phyloP scores from a whole-genome alignment of 2,888 invertebrate genomes.

The Chaetoderma sp. region DNA sequence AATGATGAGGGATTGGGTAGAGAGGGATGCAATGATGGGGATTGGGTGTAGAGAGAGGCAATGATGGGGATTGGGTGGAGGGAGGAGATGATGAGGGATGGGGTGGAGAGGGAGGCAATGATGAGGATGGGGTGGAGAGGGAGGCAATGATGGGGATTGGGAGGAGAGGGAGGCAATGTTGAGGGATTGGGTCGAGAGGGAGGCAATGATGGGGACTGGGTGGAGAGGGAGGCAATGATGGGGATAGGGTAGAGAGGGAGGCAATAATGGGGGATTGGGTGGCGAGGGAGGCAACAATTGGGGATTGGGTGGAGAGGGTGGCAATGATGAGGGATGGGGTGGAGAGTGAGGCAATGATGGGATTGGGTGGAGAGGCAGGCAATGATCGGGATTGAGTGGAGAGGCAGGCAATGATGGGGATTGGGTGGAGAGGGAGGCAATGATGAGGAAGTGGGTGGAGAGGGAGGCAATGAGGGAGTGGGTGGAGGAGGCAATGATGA shows the following conservation, averaged over 20 bases:
- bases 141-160: not conserved
- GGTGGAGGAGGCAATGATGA: not conserved
- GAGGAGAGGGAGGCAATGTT: not conserved
- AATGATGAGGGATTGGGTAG: not conserved
- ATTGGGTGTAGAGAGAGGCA: not conserved
- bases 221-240: conserved; percentile 3
- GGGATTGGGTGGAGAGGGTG: not conserved
- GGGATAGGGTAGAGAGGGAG: not conserved
- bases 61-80: not conserved
- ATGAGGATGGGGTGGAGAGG: not conserved
- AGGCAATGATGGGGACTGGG: conserved; percentile 2
- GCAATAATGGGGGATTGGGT: not conserved
- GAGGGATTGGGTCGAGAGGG: not conserved
- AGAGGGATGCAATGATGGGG: not conserved
- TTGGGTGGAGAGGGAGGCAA: not conserved
- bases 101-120: not conserved
- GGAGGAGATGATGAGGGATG: not conserved
- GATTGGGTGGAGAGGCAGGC: too few relatives aligned
- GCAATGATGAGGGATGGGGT: not conserved
- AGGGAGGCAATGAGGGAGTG: not conserved
- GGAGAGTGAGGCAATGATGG: not conserved
- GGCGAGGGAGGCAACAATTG: too few relatives aligned
- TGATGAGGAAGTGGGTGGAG: not conserved
- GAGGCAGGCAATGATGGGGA: too few relatives aligned
- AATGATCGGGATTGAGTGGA: too few relatives aligned